Conservation (phyloP, 2,888 invertebrate genomes). For the Phragmatobia fuliginosa region DNA sequence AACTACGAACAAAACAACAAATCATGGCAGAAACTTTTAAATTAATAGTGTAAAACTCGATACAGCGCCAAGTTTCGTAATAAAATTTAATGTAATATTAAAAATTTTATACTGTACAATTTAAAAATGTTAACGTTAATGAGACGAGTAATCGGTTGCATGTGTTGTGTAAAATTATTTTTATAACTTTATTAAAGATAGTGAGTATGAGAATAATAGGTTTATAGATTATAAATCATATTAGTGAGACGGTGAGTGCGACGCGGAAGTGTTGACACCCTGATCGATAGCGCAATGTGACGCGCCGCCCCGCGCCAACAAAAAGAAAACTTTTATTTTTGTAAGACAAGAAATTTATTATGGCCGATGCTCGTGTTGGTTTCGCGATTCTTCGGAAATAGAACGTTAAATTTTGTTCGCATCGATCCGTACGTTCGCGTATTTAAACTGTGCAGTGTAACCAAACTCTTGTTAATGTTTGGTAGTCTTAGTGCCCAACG, state of each 20-base stretch:
- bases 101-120: not conserved
- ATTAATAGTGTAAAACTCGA: slow-evolving; percentile 9
- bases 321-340: slow-evolving; percentile 86
- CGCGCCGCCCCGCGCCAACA: slow-evolving; percentile 71
- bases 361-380: slow-evolving; percentile 82
- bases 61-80: slow-evolving; percentile 5
- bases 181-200: slow-evolving; percentile 5
- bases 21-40: slow-evolving; percentile 7
- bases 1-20: slow-evolving; percentile 22
- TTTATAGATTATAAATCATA: slow-evolving; percentile 37
- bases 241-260: slow-evolving; percentile 28
- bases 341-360: slow-evolving; percentile 86
- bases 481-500: slow-evolving; percentile 1
- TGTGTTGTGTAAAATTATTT: not conserved
- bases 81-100: slow-evolving; percentile 2
- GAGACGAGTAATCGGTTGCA: slow-evolving; percentile 1
- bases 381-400: slow-evolving; percentile 83
- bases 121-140: slow-evolving; percentile 2
- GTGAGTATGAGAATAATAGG: slow-evolving; percentile 28
- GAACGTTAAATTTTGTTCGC: slow-evolving; percentile 74
- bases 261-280: slow-evolving; percentile 49
- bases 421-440: slow-evolving; percentile 64
- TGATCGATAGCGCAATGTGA: slow-evolving; percentile 60
- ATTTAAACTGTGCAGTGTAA: slow-evolving; percentile 38
- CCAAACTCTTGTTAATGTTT: slow-evolving; percentile 33